Evolutionary conservation across 2,797 vertebrate genomes (phyloP).

Genomic region (Liasis olivaceus): DNA sequence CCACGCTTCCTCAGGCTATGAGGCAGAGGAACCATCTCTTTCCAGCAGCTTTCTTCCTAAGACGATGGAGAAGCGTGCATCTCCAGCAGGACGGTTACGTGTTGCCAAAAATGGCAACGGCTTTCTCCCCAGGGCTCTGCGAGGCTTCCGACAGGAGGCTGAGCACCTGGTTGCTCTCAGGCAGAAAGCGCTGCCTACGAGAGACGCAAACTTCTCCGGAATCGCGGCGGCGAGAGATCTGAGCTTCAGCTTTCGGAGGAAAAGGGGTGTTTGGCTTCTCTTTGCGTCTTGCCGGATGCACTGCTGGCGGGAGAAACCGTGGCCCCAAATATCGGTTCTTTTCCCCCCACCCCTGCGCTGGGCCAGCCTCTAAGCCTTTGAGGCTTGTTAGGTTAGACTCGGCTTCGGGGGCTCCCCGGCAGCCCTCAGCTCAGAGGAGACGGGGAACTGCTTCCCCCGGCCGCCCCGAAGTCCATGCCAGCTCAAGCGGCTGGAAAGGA

Average conservation of each 20-base stretch:
- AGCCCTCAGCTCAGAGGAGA: neutral
- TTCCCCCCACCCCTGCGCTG: no score
- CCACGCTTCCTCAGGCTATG: constrained; percentile 65
- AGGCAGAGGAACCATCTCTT: constrained; percentile 59
- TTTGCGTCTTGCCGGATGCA: neutral
- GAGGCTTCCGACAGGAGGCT: constrained; percentile 82
- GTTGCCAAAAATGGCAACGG: constrained; percentile 79
- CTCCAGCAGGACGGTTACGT: constrained; percentile 80
- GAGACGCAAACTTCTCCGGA: constrained; percentile 83
- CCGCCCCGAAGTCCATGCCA: neutral
- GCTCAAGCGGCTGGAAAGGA: neutral
- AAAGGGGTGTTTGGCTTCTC: constrained; percentile 19
- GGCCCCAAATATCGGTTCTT: neutral
- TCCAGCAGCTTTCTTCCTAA: constrained; percentile 58
- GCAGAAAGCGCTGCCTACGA: constrained; percentile 87
- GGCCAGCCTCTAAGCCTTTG: neutral
- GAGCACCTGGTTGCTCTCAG: constrained; percentile 84
- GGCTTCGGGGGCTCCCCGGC: no score
- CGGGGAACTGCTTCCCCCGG: neutral
- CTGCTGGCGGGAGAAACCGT: neutral
- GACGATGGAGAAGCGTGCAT: constrained; percentile 68
- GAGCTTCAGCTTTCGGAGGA: constrained; percentile 56
- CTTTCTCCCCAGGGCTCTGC: constrained; percentile 80
- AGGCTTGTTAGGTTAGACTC: no score
- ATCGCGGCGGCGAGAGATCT: constrained; percentile 70